Base-by-base conservation (phyloP, 2,888 invertebrate genomes). In the Schizaphis graminum region DNA sequence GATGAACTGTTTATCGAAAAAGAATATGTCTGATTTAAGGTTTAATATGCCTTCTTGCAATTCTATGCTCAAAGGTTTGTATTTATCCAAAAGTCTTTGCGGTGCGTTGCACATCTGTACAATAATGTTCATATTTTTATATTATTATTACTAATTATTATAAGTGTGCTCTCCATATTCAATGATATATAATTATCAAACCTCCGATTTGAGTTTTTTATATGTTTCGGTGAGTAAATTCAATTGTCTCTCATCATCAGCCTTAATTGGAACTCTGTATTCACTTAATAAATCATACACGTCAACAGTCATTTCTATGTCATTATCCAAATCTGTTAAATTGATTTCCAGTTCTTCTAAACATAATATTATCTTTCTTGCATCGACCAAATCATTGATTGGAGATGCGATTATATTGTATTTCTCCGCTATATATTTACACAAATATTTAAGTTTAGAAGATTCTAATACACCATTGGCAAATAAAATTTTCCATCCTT, bases 271-370 rank as follows among this genome's bases (percentile, higher is more conserved):
- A 0, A 90, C 86, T 10, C 67, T 53, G 11, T 90, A 86, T 24
- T 84, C 86, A n/a, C 16, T 86, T 53, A 94, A 67, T 41, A 94
- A n/a, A 49, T 67, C 61, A 26, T 84, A 94, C 5, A 94, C 28
- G 4, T 61, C n/a, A 35, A 41, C 53, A 5, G 85, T 91, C 5
- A 53, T 5, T 67, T 89, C 90, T 13, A 94, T 85, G 0, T 91
- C 86, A 11, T 56, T 16, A 5, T 97, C 97, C 1, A 98, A 97
- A 95, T 97, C 96, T 93, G 97, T 96, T 41, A 98, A 96, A 44
- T 96, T 96, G 0, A 95, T 95, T 93, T 96, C 96, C 84, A 98
- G 97, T 44, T 96, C 96, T 1, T 96, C 96, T 95, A 97, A 97
- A 95, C 61, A 94, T 41, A 61, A 26, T 41, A 94, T 44, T 16